These are phyloP conservation scores for Lithobates pipiens DNA, from an alignment of 2,797 vertebrate species.

Conservation along the genomic window DNA sequence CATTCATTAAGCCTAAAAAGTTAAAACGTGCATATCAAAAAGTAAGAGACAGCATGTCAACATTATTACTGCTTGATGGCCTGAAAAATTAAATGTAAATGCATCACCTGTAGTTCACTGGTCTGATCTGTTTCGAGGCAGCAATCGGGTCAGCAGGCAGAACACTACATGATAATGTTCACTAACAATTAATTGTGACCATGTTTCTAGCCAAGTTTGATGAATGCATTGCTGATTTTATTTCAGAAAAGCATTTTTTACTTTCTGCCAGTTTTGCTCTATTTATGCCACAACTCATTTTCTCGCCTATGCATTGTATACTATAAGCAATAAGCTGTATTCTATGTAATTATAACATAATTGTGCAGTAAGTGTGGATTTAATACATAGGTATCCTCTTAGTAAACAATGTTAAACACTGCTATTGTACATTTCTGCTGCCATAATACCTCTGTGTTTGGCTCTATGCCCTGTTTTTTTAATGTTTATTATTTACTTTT, in stretches of 20 bases:
- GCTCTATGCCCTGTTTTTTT: too few species aligned
- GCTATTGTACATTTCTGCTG: too few species aligned
- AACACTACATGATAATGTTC: background rate
- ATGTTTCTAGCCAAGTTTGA: constrained; percentile 1
- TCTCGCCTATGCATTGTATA: background rate
- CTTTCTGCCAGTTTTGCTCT: background rate
- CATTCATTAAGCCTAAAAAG: too few species aligned
- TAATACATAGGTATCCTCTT: too few species aligned
- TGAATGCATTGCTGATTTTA: background rate
- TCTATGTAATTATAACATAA: too few species aligned
- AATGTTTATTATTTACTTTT: too few species aligned
- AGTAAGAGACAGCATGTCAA: background rate
- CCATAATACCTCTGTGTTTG: too few species aligned
- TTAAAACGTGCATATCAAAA: background rate
- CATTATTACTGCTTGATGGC: background rate
- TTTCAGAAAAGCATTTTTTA: background rate
- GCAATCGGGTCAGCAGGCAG: too few species aligned
- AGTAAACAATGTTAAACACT: too few species aligned
- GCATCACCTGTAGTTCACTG: too few species aligned
- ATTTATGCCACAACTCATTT: constrained; percentile 1
- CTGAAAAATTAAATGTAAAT: background rate
- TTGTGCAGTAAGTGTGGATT: too few species aligned
- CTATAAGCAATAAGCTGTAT: background rate
- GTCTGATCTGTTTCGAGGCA: too few species aligned
- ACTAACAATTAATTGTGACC: background rate